Base-by-base conservation (phyloP, 2,113 vertebrate genomes). In the Pedionomus torquatus region DNA sequence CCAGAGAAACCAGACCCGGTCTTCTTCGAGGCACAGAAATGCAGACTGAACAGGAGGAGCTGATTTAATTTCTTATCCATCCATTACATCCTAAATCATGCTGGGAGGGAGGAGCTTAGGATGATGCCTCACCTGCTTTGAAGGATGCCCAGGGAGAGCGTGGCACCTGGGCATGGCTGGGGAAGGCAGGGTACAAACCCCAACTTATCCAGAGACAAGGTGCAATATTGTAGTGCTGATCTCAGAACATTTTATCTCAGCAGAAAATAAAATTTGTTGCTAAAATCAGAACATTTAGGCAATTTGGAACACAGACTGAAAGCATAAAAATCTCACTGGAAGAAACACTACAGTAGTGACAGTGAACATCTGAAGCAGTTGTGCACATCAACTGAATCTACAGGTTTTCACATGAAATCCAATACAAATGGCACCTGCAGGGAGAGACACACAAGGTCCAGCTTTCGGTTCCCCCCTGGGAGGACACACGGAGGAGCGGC, bases 391-490 rank as follows among this genome's bases (percentile, higher is more conserved):
- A 16, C 63, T 8, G 16, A 4, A 57, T 2, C 31, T 17, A 7
- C 16, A 57, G 5, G 30, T 71, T 78, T 49, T 25, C n/a, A 41
- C 5, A 12, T 13, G 9, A 63, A 70, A 48, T 26, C n/a, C 21
- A 31, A 31, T 0, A 0, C n/a, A 25, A 70, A 35, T 17, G 6
- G 24, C 21, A 21, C 17, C 48, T 0, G 0, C 7, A 37, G 44
- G 51, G 68, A 74, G 43, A 37, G 17, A 35, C 1, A 2, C 0
- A 4, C 28, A 46, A 61, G 9, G 26, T 28, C 61, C 4, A 90
- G 70, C 18, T 52, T 41, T 35, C 13, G 51, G 35, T 52, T 52
- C 21, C 26, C 11, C 33, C 14, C 15, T 0, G 2, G 25, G 37
- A 63, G 17, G 8, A 44, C 2, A 2, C 1, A 4, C 1, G 24